A percentile compares a stretch with the other conserved stretches of the same genome.
Conservation (phyloP, 2,888 invertebrate genomes). For the Watsonalla binaria region DNA sequence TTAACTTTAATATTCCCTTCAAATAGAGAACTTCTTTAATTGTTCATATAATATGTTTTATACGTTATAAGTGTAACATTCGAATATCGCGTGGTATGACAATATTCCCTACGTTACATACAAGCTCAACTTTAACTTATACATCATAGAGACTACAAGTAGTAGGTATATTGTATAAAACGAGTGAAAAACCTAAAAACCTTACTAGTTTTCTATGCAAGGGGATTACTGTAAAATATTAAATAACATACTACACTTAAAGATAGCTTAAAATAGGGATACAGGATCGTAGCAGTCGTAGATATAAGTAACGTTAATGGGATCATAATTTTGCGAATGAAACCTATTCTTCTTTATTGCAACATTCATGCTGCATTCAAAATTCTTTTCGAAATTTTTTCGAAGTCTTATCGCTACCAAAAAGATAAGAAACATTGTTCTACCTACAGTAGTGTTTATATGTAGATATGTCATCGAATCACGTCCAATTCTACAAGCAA, state of each 20-base stretch:
- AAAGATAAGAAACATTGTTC: constrained; percentile 63
- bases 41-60: constrained; percentile 32
- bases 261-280: constrained; percentile 72
- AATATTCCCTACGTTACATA: constrained; percentile 56
- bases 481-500: constrained; percentile 67
- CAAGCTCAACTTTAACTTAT: constrained; percentile 77
- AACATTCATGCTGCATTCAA: constrained; percentile 16
- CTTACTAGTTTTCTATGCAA: constrained; percentile 68
- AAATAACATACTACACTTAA: constrained; percentile 73
- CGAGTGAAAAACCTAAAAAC: constrained; percentile 76
- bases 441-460: constrained; percentile 49
- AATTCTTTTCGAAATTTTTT: constrained; percentile 19
- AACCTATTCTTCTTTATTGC: constrained; percentile 11
- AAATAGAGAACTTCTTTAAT: constrained; percentile 34
- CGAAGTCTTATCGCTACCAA: constrained; percentile 34
- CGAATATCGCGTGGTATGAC: constrained; percentile 35
- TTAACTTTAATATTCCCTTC: constrained; percentile 24
- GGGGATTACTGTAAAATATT: constrained; percentile 69
- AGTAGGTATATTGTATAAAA: constrained; percentile 75
- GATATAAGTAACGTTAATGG: not conserved
- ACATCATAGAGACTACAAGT: constrained; percentile 63
- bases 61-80: constrained; percentile 29
- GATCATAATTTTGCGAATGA: not conserved
- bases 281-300: constrained; percentile 42
- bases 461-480: constrained; percentile 75